Conservation (phyloP, 1,140 invertebrate species). For the Melanaphis sacchari region DNA sequence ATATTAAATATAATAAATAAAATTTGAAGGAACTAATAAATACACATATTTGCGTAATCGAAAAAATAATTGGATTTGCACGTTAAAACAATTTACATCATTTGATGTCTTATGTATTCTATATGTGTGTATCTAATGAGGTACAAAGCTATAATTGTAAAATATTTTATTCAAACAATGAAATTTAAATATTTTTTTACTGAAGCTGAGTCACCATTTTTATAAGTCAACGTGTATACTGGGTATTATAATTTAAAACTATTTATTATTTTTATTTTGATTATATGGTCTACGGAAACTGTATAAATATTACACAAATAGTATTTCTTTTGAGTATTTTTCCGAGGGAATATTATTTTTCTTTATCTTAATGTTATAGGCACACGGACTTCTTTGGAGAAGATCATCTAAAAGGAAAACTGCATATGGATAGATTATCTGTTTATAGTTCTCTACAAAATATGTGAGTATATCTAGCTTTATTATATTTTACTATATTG, state of each 20-base stretch:
- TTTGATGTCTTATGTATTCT: neutral
- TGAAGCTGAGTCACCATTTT: neutral
- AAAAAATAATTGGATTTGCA: neutral
- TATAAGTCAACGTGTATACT: neutral
- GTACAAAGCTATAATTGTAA: neutral
- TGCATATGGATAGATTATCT: neutral
- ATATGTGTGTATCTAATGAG: neutral
- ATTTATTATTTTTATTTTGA: neutral
- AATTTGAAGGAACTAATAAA: neutral
- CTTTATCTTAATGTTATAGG: neutral
- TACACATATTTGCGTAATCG: neutral
- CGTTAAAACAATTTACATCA: neutral
- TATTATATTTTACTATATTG: neutral
- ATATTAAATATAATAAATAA: neutral
- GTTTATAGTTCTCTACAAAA: neutral
- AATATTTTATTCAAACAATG: neutral
- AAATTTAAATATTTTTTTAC: neutral
- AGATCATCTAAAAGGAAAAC: neutral
- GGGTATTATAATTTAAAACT: neutral
- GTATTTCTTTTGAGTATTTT: neutral
- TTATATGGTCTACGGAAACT: neutral
- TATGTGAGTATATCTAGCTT: neutral
- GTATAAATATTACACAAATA: neutral
- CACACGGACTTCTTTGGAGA: neutral
- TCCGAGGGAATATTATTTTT: neutral